Conservation (phyloP, 2,797 vertebrate genomes). For the Onychomys leucogaster region DNA sequence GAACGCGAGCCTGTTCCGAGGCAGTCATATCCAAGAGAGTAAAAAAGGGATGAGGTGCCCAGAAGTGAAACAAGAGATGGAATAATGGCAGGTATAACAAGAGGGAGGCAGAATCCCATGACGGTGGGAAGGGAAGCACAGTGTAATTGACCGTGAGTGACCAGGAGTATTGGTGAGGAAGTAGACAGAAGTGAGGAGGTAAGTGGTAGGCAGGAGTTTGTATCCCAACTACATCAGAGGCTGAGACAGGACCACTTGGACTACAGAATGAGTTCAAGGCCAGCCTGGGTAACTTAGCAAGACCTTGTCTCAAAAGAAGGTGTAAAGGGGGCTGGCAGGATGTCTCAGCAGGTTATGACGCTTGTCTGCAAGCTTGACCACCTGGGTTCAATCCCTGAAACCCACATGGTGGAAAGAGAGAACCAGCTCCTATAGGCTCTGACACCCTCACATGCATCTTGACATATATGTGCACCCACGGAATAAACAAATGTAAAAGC, state of each 20-base stretch:
- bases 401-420: not conserved
- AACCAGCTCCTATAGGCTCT: not conserved
- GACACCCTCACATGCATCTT: not conserved
- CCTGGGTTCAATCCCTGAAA: not conserved
- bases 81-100: not conserved
- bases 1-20: not conserved
- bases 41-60: not conserved
- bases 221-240: not conserved
- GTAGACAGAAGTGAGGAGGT: not conserved
- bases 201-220: not conserved
- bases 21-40: not conserved
- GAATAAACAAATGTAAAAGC: not conserved
- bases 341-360: too few species aligned
- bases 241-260: not conserved
- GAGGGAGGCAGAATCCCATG: not conserved
- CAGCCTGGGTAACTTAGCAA: not conserved
- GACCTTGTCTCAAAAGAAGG: not conserved
- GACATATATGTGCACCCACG: not conserved
- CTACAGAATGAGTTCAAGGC: not conserved
- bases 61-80: not conserved
- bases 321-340: not conserved
- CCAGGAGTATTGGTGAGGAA: not conserved
- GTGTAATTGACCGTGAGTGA: not conserved
- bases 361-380: not conserved
- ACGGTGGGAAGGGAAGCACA: not conserved